Conservation (phyloP, 23 tunicate genomes). For the Ascidia mentula region DNA sequence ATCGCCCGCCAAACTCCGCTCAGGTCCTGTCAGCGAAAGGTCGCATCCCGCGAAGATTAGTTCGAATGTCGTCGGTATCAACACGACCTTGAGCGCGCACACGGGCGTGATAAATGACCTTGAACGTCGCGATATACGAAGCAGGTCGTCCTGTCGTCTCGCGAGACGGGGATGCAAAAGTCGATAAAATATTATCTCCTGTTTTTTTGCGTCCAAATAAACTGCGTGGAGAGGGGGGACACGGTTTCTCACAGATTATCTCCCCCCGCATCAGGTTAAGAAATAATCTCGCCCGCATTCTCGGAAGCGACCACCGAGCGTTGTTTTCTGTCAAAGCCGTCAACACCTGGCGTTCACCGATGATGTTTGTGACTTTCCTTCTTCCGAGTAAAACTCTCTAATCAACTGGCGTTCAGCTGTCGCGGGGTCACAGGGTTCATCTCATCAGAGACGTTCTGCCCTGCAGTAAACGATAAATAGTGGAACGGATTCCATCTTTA, state of each 20-base stretch:
- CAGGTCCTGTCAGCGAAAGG: neutral
- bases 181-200: neutral
- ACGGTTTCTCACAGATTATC: neutral
- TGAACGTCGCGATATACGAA: neutral
- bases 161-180: neutral
- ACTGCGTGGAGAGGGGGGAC: neutral
- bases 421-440: neutral
- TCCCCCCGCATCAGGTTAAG: neutral
- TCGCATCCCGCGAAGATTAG: neutral
- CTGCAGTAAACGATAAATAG: neutral
- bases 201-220: no score
- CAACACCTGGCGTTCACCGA: conserved; percentile 5
- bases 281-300: neutral
- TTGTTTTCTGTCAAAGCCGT: neutral
- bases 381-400: neutral
- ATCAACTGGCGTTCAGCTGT: neutral
- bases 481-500: no score
- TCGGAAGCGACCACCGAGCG: neutral
- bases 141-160: neutral
- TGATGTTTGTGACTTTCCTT: neutral
- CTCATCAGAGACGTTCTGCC: neutral
- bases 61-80: neutral
- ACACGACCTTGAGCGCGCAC: neutral
- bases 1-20: neutral
- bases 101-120: neutral